phyloP scores from a whole-genome alignment of 2,888 invertebrate genomes.

The Pammene fasciana region DNA sequence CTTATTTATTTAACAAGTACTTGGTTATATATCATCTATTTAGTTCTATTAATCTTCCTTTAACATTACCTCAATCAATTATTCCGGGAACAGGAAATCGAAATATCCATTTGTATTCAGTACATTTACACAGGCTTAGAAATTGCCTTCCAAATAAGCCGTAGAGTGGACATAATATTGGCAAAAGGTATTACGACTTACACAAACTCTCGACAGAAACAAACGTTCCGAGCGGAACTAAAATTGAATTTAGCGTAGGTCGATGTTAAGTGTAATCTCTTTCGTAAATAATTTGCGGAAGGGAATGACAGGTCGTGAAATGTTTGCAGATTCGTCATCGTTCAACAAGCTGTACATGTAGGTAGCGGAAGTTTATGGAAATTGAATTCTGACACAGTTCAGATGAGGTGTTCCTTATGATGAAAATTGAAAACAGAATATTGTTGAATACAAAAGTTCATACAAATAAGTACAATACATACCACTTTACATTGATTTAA shows the following conservation, averaged over 20 bases:
- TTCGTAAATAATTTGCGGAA: constrained; percentile 1
- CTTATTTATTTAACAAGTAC: too few species aligned
- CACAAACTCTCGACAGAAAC: constrained; percentile 1
- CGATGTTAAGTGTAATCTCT: not conserved
- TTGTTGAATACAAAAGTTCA: not conserved
- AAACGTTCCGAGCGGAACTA: not conserved
- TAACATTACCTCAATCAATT: too few species aligned
- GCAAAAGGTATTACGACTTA: constrained; percentile 2
- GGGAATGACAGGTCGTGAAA: not conserved
- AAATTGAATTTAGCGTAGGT: constrained; percentile 4
- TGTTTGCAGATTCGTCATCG: not conserved
- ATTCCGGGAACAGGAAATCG: not conserved
- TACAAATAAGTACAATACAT: too few species aligned
- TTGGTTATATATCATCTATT: too few species aligned
- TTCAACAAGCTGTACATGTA: not conserved
- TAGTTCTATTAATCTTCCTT: too few species aligned
- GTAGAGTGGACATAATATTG: not conserved
- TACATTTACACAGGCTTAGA: not conserved
- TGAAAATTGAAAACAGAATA: not conserved
- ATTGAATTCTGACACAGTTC: not conserved
- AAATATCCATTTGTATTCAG: not conserved
- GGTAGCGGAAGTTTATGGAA: constrained; percentile 1
- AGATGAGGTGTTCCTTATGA: not conserved
- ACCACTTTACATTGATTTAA: too few species aligned
- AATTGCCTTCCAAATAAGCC: not conserved